Conservation (phyloP, 1,140 invertebrate species). For the Leguminivora glycinivorella region DNA sequence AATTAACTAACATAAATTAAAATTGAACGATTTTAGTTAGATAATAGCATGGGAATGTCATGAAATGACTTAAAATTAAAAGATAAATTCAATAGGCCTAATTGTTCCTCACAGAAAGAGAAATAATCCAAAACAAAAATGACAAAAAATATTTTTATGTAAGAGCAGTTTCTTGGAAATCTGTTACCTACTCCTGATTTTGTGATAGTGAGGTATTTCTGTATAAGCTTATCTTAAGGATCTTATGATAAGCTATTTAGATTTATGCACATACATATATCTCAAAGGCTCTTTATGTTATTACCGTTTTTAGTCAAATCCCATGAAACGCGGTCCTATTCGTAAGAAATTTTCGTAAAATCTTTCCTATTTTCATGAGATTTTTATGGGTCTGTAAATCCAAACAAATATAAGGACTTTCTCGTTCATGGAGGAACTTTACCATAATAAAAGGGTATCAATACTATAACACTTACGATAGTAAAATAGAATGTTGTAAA, state of each 20-base stretch:
- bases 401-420: slow-evolving; percentile 29
- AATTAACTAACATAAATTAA: slow-evolving; percentile 12
- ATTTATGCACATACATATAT: too few species aligned
- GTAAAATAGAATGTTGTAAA: slow-evolving; percentile 78
- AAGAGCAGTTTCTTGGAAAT: too few species aligned
- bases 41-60: slow-evolving; percentile 38
- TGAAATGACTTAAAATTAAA: slow-evolving; percentile 42
- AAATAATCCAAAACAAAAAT: slow-evolving; percentile 28
- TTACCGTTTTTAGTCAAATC: too few species aligned
- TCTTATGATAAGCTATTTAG: too few species aligned
- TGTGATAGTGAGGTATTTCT: too few species aligned
- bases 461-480: slow-evolving; percentile 75
- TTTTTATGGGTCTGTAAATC: not conserved
- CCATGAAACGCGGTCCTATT: too few species aligned
- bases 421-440: slow-evolving; percentile 66
- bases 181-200: too few species aligned
- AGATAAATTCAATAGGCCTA: slow-evolving; percentile 64
- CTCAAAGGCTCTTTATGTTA: too few species aligned
- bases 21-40: not conserved
- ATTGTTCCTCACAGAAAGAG: slow-evolving; percentile 66
- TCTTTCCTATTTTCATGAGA: too few species aligned
- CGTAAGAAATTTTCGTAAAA: too few species aligned
- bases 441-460: slow-evolving; percentile 68
- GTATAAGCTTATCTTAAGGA: too few species aligned
- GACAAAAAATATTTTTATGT: not conserved